Conservation (phyloP, 2,888 invertebrate species). For the Brachyptera risi region DNA sequence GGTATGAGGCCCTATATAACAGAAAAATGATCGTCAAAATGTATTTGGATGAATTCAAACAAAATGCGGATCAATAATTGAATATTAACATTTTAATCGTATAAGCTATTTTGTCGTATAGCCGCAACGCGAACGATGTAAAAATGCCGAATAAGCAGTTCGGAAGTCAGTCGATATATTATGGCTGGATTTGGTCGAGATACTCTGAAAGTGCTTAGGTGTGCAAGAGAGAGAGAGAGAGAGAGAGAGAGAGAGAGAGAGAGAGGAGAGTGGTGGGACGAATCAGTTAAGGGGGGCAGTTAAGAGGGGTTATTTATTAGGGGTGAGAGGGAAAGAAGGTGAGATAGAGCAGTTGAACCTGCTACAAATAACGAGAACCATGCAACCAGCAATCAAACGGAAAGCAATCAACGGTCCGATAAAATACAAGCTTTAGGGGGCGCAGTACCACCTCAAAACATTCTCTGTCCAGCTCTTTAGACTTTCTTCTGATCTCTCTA, state of each 20-base stretch:
- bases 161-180: not conserved
- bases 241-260: not conserved
- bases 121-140: not conserved
- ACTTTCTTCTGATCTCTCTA: no score
- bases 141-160: not conserved
- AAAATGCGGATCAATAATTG: no score
- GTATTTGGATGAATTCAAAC: no score
- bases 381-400: conserved; percentile 16
- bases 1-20: no score
- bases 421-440: conserved; percentile 9
- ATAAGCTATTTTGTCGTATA: no score
- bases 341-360: conserved; percentile 15
- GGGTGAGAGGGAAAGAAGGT: not conserved
- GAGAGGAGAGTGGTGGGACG: not conserved
- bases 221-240: conserved; percentile 1
- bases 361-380: conserved; percentile 22
- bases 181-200: not conserved
- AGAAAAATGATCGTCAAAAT: no score
- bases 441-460: no score
- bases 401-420: conserved; percentile 17
- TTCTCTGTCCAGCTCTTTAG: no score
- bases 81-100: no score
- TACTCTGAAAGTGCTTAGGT: conserved; percentile 3
- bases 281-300: not conserved
- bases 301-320: conserved; percentile 4